phyloP scores from a whole-genome alignment of 2,797 vertebrate species.

The Mallotus villosus region DNA sequence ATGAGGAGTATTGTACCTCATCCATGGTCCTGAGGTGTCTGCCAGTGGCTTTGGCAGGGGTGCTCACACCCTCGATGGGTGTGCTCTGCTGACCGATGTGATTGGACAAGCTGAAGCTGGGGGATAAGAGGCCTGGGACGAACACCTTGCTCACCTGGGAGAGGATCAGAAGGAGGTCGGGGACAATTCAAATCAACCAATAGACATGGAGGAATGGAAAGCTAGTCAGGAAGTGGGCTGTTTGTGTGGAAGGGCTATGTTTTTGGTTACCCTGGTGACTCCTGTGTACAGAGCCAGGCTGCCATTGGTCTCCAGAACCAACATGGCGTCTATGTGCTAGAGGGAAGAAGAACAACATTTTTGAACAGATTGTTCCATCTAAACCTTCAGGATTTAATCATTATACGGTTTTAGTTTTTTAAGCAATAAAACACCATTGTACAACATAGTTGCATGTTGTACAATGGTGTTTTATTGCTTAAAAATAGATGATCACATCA shows the following conservation, averaged over 20 bases:
- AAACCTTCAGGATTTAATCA: background rate
- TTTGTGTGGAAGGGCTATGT: background rate
- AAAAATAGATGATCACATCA: background rate
- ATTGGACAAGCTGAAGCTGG: slow-evolving; percentile 81
- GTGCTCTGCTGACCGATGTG: slow-evolving; percentile 79
- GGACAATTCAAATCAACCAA: background rate
- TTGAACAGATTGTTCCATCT: background rate
- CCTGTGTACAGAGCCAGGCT: slow-evolving; percentile 94
- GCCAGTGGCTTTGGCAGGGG: slow-evolving; percentile 81
- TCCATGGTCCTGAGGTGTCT: slow-evolving; percentile 85
- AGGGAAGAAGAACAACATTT: slow-evolving; percentile 19
- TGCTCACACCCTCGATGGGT: slow-evolving; percentile 82
- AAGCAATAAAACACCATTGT: too few relatives aligned
- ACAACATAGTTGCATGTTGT: background rate
- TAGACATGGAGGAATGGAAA: background rate
- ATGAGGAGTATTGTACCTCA: slow-evolving; percentile 74
- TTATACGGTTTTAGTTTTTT: slow-evolving; percentile 13
- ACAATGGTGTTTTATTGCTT: background rate
- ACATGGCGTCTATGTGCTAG: slow-evolving; percentile 86
- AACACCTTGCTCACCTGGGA: slow-evolving; percentile 93
- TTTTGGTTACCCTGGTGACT: slow-evolving; percentile 80
- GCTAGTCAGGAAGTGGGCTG: background rate
- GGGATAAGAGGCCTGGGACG: slow-evolving; percentile 85
- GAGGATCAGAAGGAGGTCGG: background rate
- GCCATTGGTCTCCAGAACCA: slow-evolving; percentile 90